These are phyloP conservation scores for Chironomus riparius DNA, from an alignment of 2,888 invertebrate genomes.

Conservation along the genomic window DNA sequence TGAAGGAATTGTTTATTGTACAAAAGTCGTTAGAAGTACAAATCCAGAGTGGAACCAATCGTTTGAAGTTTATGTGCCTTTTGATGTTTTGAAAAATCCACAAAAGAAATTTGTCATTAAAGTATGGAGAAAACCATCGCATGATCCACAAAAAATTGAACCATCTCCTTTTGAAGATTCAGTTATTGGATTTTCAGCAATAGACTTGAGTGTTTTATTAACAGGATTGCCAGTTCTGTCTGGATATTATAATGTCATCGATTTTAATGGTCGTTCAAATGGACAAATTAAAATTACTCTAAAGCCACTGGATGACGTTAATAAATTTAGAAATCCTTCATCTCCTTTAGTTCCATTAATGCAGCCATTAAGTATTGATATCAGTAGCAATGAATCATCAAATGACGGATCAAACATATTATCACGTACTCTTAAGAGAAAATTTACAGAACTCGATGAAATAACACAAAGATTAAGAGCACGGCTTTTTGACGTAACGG, in stretches of 20 bases:
- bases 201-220: constrained; percentile 48
- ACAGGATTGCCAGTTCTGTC: constrained; percentile 47
- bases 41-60: constrained; percentile 50
- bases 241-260: constrained; percentile 57
- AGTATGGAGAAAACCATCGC: constrained; percentile 49
- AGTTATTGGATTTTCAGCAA: constrained; percentile 51
- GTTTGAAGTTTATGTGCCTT: constrained; percentile 44
- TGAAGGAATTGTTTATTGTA: constrained; percentile 43
- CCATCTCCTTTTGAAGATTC: constrained; percentile 49
- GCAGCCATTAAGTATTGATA: constrained; percentile 30
- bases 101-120: constrained; percentile 51
- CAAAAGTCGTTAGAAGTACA: constrained; percentile 46
- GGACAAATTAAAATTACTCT: constrained; percentile 51
- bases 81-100: constrained; percentile 45
- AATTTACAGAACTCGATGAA: constrained; percentile 53
- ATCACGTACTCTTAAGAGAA: constrained; percentile 48
- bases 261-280: constrained; percentile 48
- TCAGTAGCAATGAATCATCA: not conserved
- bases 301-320: constrained; percentile 32
- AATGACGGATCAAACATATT: constrained; percentile 33
- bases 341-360: constrained; percentile 1
- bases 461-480: constrained; percentile 52
- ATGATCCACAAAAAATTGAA: constrained; percentile 37
- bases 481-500: constrained; percentile 50
- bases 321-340: constrained; percentile 18